Base-by-base conservation (phyloP, 2,113 vertebrate genomes). In the Colossoma macropomum region DNA sequence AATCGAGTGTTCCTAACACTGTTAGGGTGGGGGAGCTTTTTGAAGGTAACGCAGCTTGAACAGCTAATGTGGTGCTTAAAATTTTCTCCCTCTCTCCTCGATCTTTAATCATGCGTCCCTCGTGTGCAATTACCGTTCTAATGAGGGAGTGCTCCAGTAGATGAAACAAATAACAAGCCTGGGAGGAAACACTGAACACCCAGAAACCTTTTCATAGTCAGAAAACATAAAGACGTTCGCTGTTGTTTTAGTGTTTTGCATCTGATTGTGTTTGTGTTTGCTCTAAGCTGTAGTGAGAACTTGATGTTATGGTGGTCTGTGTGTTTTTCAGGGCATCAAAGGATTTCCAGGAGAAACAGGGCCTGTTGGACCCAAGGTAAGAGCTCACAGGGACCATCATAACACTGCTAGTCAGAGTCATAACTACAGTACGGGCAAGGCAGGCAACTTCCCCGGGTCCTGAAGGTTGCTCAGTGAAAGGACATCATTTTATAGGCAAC, bases 311-410 rank as follows among this genome's bases (percentile, higher is more conserved):
- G 17, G 54, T 38, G 30, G 25, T 60, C 12, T 41, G n/a, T 76
- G 4, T 83, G 27, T 10, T 9, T 77, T 73, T 70, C 70, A 91
- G 90, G 90, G 90, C 28, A 85, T 89, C 3, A 80, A 63, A 19
- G 90, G 90, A 19, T 10, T 62, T 74, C 84, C 86, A 21, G 90
- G 90, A 74, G 82, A 83, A 32, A 72, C 10, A 0, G 90, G 90
- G 9, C 85, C 85, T 4, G 28, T 25, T 4, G 90, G 90, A 75
- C 72, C 87, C 72, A 85, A 86, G 82, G 90, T 91, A 78, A 80
- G 75, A 30, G 30, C 27, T 72, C 45, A 4, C 12, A 10, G 1
- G 12, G 48, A 15, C 4, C 48, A 50, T 4, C 1, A 4, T 2
- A 50, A 15, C n/a, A n/a, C n/a, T n/a, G n/a, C n/a, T n/a, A n/a